Base-by-base conservation (phyloP, 92 coral and sea anemone species). In the Paramuricea clavata region DNA sequence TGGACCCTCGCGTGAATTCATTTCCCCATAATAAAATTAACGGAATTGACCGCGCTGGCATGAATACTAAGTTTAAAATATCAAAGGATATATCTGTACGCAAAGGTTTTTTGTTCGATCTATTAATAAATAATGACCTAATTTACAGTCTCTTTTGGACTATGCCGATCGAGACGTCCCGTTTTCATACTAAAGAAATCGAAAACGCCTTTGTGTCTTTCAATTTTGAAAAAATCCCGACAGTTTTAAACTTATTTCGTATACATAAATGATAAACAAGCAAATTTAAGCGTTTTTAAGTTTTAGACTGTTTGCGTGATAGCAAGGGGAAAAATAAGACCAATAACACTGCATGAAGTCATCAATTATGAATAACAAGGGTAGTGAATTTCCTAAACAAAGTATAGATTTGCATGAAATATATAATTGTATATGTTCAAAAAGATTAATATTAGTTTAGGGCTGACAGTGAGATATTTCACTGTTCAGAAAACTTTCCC, bases 381-480 rank as follows among this genome's bases (percentile, higher is more conserved):
- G 49, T 67, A n/a, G 32, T 76, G 81, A 76, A 26, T 52, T 76
- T 76, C 26, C 23, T 27, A 49, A 28, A 50, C 67, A 26, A 50
- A 26, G 43, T n/a, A 67, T 27, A 49, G 21, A 25, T 22, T 72
- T 72, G 26, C 54, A 72, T 22, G 26, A 42, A 69, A 19, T 4
- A 69, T 30, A 69, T 21, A 32, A 5, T 11, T 25, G 25, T 65
- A 65, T 27, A 65, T 65, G 4, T 65, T 25, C 2, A 16, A 26
- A 13, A 52, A 52, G 25, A 52, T 15, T 52, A n/a, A n/a, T n/a
- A n/a, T n/a, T n/a, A n/a, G n/a, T n/a, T n/a, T n/a, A n/a, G n/a
- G n/a, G n/a, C n/a, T n/a, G n/a, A n/a, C n/a, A n/a, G n/a, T n/a
- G n/a, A n/a, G n/a, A n/a, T n/a, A n/a, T n/a, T n/a, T n/a, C n/a